Evolutionary conservation across 2,888 invertebrate species (phyloP).

Genomic region (Molorchus minor): DNA sequence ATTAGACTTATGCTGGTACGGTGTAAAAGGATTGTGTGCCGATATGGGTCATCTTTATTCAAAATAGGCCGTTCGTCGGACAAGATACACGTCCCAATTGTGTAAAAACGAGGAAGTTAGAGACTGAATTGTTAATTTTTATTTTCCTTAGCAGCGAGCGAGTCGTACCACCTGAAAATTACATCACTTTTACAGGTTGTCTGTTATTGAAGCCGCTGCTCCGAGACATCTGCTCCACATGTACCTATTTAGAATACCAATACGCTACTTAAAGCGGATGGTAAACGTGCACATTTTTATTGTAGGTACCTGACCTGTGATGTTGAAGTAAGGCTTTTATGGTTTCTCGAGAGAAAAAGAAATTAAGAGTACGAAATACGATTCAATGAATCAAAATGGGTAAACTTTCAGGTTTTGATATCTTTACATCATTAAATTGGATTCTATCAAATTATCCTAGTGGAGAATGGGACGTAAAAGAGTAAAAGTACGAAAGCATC

Average conservation of each 20-base stretch:
- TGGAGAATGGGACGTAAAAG: too few species aligned
- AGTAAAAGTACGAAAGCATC: too few species aligned
- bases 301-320: too few species aligned
- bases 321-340: too few species aligned
- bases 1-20: conserved; percentile 30
- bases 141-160: background rate
- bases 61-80: conserved; percentile 13
- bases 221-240: background rate
- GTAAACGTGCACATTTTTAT: too few species aligned
- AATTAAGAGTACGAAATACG: too few species aligned
- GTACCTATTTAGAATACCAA: conserved; percentile 15
- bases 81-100: conserved; percentile 9
- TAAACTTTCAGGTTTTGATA: too few species aligned
- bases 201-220: background rate
- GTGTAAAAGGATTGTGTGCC: conserved; percentile 16
- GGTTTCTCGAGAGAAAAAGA: too few species aligned
- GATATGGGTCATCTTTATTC: conserved; percentile 31
- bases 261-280: conserved; percentile 1
- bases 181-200: background rate
- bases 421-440: too few species aligned
- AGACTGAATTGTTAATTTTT: conserved; percentile 2
- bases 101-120: conserved; percentile 1
- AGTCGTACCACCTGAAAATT: conserved; percentile 4
- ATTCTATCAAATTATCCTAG: too few species aligned
- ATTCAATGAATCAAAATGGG: too few species aligned